Evolutionary conservation across 2,888 invertebrate genomes (phyloP).

Genomic region (Piscicola geometra): DNA sequence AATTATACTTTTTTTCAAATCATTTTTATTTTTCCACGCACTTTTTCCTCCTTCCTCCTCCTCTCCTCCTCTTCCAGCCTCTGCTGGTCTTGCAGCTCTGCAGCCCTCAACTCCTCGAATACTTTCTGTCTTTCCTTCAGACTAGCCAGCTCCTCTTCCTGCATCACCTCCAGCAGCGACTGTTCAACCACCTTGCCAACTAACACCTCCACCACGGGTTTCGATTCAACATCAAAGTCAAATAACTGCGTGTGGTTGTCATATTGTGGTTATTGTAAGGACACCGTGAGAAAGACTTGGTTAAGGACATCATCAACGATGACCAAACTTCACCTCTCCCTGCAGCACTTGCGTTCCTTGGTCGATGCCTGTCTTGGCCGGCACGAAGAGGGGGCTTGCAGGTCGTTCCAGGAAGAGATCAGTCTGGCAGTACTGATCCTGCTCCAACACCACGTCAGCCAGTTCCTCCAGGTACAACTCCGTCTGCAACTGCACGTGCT

Average conservation of each 20-base stretch:
- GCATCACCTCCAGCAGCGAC: conserved; percentile 79
- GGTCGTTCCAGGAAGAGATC: conserved; percentile 80
- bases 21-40: too few species aligned
- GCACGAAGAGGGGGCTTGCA: conserved; percentile 70
- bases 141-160: conserved; percentile 83
- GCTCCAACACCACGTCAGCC: conserved; percentile 60
- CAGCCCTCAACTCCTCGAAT: conserved; percentile 69
- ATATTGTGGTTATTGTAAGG: too few species aligned
- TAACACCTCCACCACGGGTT: conserved; percentile 79
- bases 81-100: conserved; percentile 75
- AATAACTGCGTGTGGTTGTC: too few species aligned
- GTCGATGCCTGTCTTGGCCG: conserved; percentile 75
- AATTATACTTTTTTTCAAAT: too few species aligned
- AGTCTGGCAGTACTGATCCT: conserved; percentile 77
- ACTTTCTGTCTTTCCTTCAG: conserved; percentile 73
- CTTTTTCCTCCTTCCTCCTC: conserved; percentile 55
- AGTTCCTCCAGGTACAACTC: conserved; percentile 60
- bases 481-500: conserved; percentile 82
- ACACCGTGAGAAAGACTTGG: too few species aligned
- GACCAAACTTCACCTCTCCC: conserved; percentile 66
- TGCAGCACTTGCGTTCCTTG: conserved; percentile 79
- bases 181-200: conserved; percentile 85
- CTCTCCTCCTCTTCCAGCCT: conserved; percentile 75
- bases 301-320: too few species aligned
- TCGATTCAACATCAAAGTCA: conserved; percentile 85